These are phyloP conservation scores for Brachionus asplanchnoidis DNA, from an alignment of 1,140 invertebrate genomes.

Conservation along the genomic window DNA sequence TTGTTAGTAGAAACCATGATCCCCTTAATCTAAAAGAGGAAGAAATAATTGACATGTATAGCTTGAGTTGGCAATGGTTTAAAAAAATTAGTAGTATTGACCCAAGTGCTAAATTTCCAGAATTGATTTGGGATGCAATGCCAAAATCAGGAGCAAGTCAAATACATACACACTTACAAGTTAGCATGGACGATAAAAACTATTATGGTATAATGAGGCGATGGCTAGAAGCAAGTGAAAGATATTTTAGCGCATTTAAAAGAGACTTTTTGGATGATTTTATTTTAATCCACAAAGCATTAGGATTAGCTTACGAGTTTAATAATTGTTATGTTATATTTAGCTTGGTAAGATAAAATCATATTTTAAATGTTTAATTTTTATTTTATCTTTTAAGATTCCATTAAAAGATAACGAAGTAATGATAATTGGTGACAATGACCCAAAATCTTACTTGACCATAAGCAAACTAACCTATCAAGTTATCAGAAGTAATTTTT, in stretches of 20 bases:
- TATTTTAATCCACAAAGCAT: conserved; percentile 51
- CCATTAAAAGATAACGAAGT: conserved; percentile 58
- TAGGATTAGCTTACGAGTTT: conserved; percentile 53
- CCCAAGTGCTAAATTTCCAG: conserved; percentile 49
- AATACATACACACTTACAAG: conserved; percentile 60
- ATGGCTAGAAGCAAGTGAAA: neutral
- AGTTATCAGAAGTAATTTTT: conserved; percentile 51
- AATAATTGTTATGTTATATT: conserved; percentile 54
- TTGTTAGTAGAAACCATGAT: conserved; percentile 56
- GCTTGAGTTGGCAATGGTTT: conserved; percentile 48
- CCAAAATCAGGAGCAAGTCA: conserved; percentile 60
- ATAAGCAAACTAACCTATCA: conserved; percentile 53
- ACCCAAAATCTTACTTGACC: conserved; percentile 48
- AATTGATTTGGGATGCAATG: conserved; percentile 58
- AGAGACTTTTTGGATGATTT: conserved; percentile 56
- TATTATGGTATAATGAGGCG: conserved; percentile 52
- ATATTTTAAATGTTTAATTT: neutral
- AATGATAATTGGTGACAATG: conserved; percentile 51
- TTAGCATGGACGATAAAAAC: conserved; percentile 50
- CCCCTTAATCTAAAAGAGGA: conserved; percentile 53
- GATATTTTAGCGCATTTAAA: neutral
- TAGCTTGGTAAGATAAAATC: conserved; percentile 50
- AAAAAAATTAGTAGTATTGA: conserved; percentile 46
- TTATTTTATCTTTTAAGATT: conserved; percentile 47
- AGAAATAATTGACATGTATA: conserved; percentile 54